These are phyloP conservation scores for Urocolius indicus DNA, from an alignment of 2,113 vertebrate species.

Conservation along the genomic window DNA sequence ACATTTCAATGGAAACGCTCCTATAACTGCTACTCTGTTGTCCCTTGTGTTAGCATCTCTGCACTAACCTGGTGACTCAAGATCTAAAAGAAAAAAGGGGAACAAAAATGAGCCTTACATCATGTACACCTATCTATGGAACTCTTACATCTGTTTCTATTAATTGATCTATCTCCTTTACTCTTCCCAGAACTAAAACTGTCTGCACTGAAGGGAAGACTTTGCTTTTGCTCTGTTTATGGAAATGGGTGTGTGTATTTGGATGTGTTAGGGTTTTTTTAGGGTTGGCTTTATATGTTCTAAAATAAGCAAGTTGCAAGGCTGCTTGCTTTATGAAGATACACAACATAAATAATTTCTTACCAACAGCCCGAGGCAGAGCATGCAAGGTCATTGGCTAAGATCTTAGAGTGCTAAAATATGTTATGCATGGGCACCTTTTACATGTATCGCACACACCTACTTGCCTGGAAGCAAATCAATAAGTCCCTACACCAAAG, in stretches of 20 bases:
- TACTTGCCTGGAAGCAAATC: constrained; percentile 32
- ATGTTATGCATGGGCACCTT: background rate
- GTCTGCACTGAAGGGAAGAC: background rate
- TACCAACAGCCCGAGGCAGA: background rate
- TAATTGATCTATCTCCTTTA: background rate
- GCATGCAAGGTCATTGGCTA: background rate
- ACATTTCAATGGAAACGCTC: background rate
- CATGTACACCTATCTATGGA: background rate
- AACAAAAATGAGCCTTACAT: background rate
- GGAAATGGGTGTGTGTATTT: background rate
- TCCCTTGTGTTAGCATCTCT: background rate
- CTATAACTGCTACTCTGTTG: background rate
- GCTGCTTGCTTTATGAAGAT: background rate
- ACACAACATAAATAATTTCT: background rate
- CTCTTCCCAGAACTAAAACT: background rate
- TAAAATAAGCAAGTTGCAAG: constrained; percentile 11
- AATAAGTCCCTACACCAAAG: constrained; percentile 10
- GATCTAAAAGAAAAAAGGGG: background rate
- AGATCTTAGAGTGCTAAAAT: background rate
- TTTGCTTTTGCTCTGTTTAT: background rate
- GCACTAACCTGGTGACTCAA: background rate
- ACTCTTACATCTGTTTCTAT: background rate
- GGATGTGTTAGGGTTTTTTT: background rate
- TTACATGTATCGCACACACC: background rate
- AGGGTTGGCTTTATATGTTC: background rate